phyloP scores from a whole-genome alignment of 2,797 vertebrate species.

The Lepus oiostolus region DNA sequence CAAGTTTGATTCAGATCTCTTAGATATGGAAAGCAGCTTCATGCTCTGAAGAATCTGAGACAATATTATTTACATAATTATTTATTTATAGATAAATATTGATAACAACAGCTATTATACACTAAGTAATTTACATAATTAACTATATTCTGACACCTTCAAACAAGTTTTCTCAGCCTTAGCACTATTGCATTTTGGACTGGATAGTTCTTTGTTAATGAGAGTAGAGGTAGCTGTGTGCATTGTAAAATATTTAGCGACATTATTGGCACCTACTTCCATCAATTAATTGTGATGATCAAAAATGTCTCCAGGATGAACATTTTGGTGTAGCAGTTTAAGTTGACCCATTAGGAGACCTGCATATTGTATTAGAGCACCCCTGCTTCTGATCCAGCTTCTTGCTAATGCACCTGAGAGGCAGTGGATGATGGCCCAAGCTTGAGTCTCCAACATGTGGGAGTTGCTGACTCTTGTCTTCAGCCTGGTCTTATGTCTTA shows the following conservation, averaged over 20 bases:
- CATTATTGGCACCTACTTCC: neutral
- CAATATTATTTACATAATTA: neutral
- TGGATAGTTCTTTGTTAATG: neutral
- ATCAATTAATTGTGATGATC: neutral
- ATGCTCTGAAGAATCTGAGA: neutral
- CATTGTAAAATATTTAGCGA: neutral
- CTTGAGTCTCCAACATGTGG: no score
- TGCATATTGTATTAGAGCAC: no score
- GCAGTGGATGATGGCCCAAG: no score
- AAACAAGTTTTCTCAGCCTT: neutral
- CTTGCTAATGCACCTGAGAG: no score
- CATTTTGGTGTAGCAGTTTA: no score
- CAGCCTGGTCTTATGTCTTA: no score
- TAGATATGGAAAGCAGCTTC: neutral
- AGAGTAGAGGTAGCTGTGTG: fast-evolving
- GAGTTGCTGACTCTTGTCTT: no score
- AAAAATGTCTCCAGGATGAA: neutral
- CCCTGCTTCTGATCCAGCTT: no score
- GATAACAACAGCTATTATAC: neutral
- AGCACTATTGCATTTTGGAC: neutral
- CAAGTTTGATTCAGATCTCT: neutral
- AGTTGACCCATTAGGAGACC: no score
- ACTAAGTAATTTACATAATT: neutral
- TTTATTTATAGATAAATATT: neutral
- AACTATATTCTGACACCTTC: neutral